Conservation (phyloP, 53 echinoderm and acorn worm species). For the Apostichopus leukothele region DNA sequence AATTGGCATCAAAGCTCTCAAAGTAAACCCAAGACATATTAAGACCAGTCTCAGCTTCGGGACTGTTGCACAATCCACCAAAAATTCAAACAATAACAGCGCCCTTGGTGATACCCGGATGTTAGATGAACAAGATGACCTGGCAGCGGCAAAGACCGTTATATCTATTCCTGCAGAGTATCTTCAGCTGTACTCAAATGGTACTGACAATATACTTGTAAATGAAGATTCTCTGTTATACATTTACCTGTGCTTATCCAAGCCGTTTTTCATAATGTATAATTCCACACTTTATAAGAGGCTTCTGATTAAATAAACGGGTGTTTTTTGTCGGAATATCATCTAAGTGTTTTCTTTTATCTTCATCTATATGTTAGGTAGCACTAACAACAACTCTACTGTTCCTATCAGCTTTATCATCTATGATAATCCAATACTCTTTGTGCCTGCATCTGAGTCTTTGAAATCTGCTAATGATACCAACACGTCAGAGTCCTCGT, state of each 20-base stretch:
- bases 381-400: not conserved
- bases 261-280: not conserved
- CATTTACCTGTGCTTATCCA: not conserved
- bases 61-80: not conserved
- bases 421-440: not conserved
- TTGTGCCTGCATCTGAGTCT: not conserved
- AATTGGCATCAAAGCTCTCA: not conserved
- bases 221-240: not conserved
- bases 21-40: not conserved
- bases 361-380: not conserved
- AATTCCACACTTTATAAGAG: not conserved
- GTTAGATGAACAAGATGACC: not conserved
- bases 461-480: not conserved
- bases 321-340: not conserved
- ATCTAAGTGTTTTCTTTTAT: not conserved
- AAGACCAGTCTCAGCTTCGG: not conserved
- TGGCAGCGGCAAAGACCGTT: not conserved
- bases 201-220: not conserved
- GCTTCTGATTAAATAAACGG: not conserved
- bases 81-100: not conserved
- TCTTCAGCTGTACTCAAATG: not conserved
- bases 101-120: not conserved
- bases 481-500: too few species aligned
- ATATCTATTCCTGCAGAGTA: not conserved
- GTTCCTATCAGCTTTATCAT: conserved; percentile 9